A percentile compares a stretch with the other conserved stretches of the same genome.
These are phyloP conservation scores for Atherinosoma microstoma DNA, from an alignment of 2,797 vertebrate genomes.

Conservation along the genomic window DNA sequence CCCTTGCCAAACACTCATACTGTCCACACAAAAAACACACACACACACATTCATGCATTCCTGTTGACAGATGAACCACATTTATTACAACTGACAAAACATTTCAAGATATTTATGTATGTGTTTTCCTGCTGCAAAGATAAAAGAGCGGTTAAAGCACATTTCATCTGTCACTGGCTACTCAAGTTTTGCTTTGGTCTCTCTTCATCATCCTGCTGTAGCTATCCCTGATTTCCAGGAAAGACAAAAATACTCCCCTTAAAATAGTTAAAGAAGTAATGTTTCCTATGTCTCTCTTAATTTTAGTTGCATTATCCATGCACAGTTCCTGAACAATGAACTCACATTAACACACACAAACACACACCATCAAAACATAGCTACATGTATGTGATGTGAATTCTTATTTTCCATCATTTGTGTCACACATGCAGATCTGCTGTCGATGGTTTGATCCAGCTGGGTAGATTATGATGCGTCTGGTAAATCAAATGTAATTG, in stretches of 20 bases:
- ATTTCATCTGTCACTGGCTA: conserved; percentile 16
- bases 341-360: not conserved
- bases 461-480: not conserved
- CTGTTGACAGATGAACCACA: conserved; percentile 21
- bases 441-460: not conserved
- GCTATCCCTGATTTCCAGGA: conserved; percentile 35
- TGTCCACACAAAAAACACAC: conserved; percentile 26
- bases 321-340: not conserved
- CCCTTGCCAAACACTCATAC: conserved; percentile 27
- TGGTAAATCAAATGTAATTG: not conserved
- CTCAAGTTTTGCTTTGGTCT: not conserved
- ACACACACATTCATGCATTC: conserved; percentile 18
- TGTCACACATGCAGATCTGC: not conserved
- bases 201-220: not conserved
- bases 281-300: not conserved
- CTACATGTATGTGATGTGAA: not conserved
- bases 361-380: not conserved
- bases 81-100: conserved; percentile 21
- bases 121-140: conserved; percentile 36
- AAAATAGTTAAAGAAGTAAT: conserved; percentile 37
- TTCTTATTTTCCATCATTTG: not conserved
- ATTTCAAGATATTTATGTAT: not conserved
- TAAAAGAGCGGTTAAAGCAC: conserved; percentile 35
- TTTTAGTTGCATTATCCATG: conserved; percentile 5
- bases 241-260: conserved; percentile 28